Evolutionary conservation across 2,797 vertebrate species (phyloP).

Genomic region (Loris lydekkerianus): DNA sequence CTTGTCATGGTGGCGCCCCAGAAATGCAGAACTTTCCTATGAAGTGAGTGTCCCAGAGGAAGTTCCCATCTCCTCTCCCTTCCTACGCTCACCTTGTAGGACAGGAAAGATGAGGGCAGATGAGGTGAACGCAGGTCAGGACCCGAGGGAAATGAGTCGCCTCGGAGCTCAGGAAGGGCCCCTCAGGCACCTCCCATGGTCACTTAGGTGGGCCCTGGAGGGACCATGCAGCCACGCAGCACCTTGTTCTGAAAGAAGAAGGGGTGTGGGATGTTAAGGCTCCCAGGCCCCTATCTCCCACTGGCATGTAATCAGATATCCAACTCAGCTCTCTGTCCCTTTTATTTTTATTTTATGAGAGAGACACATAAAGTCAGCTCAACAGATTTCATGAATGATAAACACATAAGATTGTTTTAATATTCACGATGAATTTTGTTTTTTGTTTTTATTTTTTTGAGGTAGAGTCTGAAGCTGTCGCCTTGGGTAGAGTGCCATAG

Average conservation of each 20-base stretch:
- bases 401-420: neutral
- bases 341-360: neutral
- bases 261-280: neutral
- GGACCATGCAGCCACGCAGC: too few relatives aligned
- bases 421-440: neutral
- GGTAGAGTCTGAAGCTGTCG: too few relatives aligned
- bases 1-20: neutral
- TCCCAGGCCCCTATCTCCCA: neutral
- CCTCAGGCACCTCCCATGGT: rapidly evolving
- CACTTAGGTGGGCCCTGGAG: neutral
- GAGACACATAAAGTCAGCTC: neutral
- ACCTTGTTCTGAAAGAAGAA: neutral
- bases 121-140: neutral
- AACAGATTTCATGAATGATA: neutral
- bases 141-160: rapidly evolving
- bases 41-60: neutral
- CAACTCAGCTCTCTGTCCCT: neutral
- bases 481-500: too few relatives aligned
- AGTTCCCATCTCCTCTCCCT: rapidly evolving
- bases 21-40: neutral
- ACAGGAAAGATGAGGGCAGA: neutral
- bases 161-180: neutral
- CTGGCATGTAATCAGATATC: neutral
- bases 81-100: too few relatives aligned
- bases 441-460: too few relatives aligned